Evolutionary conservation across 2,888 invertebrate genomes (phyloP).

Genomic region (Rhyacophila evoluta): DNA sequence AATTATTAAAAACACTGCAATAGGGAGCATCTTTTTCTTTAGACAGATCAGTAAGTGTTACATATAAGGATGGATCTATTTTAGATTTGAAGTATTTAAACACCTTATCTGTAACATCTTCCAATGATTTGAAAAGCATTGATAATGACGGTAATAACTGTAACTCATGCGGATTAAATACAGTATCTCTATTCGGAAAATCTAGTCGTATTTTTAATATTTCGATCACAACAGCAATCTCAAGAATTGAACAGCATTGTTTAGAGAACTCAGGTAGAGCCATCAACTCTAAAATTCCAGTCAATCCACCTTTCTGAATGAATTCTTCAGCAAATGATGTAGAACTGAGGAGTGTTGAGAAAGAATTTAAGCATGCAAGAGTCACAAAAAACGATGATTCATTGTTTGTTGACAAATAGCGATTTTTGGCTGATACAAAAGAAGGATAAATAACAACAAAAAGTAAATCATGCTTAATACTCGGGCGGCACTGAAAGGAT

Average conservation of each 20-base stretch:
- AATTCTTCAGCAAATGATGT: conserved; percentile 72
- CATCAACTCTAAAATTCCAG: conserved; percentile 70
- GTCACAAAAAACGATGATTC: conserved; percentile 71
- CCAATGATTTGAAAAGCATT: conserved; percentile 65
- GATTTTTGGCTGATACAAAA: conserved; percentile 69
- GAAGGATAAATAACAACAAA: conserved; percentile 73
- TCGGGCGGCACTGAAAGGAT: conserved; percentile 68
- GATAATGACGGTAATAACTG: conserved; percentile 61
- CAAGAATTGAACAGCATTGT: conserved; percentile 72
- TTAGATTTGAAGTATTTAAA: conserved; percentile 62
- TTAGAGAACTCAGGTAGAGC: conserved; percentile 70
- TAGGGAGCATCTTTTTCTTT: conserved; percentile 56
- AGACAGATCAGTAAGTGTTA: conserved; percentile 60
- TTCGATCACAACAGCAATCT: conserved; percentile 73
- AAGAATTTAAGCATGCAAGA: conserved; percentile 72
- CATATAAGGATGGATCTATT: conserved; percentile 60
- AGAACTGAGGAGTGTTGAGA: conserved; percentile 70
- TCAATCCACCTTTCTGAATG: conserved; percentile 70
- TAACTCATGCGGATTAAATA: conserved; percentile 30
- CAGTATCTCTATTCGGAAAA: conserved; percentile 40
- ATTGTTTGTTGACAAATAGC: conserved; percentile 65
- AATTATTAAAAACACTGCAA: conserved; percentile 11
- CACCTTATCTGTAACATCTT: conserved; percentile 62
- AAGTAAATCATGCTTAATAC: conserved; percentile 71
- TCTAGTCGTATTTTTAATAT: conserved; percentile 67